Evolutionary conservation across 2,797 vertebrate species (phyloP).

Genomic region (Acrocephalus scirpaceus): DNA sequence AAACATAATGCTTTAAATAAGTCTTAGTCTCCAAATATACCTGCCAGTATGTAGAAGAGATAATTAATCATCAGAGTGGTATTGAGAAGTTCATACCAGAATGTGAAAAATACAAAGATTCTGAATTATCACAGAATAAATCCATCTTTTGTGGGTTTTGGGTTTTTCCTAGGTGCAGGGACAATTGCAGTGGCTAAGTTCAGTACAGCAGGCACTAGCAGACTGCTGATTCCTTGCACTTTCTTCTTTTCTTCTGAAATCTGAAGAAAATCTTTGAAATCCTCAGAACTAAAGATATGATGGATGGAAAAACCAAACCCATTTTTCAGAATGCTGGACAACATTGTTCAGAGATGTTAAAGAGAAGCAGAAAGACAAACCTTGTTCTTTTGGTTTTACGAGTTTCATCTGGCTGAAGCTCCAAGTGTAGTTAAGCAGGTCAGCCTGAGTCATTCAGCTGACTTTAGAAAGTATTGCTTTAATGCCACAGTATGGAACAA

Average conservation of each 20-base stretch:
- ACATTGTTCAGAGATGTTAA: background rate
- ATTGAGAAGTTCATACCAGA: background rate
- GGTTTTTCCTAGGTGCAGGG: background rate
- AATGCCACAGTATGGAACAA: background rate
- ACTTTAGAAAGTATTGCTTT: background rate
- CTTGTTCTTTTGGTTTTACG: background rate
- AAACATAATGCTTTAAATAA: slow-evolving; percentile 30
- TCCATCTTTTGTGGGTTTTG: background rate
- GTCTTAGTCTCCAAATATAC: slow-evolving; percentile 7
- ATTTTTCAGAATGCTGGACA: background rate
- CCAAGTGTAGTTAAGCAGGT: background rate
- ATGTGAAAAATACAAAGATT: background rate
- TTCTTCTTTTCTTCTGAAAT: background rate
- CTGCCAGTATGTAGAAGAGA: slow-evolving; percentile 5
- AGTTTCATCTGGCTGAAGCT: background rate
- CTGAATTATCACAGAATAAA: background rate
- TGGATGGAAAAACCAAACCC: background rate
- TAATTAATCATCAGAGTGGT: slow-evolving; percentile 9
- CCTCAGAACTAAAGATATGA: background rate
- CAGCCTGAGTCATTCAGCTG: background rate
- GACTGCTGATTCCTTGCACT: background rate
- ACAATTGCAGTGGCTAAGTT: background rate
- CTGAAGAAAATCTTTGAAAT: background rate
- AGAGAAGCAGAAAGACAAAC: background rate
- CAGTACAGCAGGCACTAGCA: background rate